Evolutionary conservation across 2,797 vertebrate genomes (phyloP).

Genomic region (Agapornis canus): DNA sequence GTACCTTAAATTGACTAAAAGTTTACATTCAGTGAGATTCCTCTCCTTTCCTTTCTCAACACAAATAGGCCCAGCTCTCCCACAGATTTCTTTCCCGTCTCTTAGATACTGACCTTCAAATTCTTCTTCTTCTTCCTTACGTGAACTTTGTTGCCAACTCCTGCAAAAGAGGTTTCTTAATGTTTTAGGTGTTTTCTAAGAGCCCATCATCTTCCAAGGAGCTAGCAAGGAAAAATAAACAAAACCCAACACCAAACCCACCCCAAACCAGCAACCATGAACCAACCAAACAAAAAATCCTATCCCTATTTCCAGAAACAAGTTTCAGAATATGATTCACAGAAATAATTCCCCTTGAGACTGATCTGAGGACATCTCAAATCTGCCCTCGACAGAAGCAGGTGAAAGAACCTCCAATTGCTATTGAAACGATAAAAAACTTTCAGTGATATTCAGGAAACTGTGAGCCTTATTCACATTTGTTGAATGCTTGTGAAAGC

Average conservation of each 20-base stretch:
- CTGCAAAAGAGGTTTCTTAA: neutral
- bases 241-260: neutral
- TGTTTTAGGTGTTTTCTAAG: neutral
- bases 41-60: neutral
- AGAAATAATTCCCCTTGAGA: neutral
- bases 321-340: neutral
- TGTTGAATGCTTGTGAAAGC: neutral
- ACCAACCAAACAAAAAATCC: accelerated
- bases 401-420: neutral
- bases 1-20: neutral
- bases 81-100: neutral
- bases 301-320: neutral
- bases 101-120: neutral
- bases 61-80: neutral
- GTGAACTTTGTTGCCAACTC: neutral
- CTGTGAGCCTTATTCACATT: neutral
- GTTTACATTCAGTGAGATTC: neutral
- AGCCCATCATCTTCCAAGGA: neutral
- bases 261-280: neutral
- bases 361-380: accelerated
- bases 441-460: neutral
- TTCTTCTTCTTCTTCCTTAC: neutral
- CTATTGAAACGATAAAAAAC: neutral
- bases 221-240: neutral
- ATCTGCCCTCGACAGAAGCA: neutral